phyloP scores from a whole-genome alignment of 1,140 invertebrate species.

The Tetramorium simillimum region DNA sequence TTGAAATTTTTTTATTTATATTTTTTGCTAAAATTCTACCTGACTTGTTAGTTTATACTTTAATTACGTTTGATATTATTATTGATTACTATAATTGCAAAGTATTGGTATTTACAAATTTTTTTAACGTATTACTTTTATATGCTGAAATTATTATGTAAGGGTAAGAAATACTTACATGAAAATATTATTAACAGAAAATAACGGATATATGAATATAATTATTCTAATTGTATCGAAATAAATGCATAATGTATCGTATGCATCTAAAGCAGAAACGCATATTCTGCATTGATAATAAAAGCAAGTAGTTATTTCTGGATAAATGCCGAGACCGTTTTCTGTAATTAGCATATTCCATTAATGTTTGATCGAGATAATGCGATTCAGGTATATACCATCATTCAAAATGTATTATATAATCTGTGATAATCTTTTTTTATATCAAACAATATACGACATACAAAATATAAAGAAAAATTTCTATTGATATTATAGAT shows the following conservation, averaged over 20 bases:
- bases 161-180: not conserved
- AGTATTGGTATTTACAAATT: not conserved
- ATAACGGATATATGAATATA: not conserved
- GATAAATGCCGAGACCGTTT: not conserved
- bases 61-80: not conserved
- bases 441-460: not conserved
- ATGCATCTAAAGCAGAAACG: not conserved
- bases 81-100: not conserved
- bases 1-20: no score
- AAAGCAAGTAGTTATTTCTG: not conserved
- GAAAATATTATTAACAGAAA: not conserved
- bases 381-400: not conserved
- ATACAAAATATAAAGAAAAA: constrained; percentile 1
- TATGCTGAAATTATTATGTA: not conserved
- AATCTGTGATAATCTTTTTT: not conserved
- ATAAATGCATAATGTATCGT: not conserved
- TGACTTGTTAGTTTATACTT: not conserved
- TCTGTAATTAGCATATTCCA: not conserved
- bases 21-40: no score
- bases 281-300: not conserved
- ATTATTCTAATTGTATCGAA: not conserved
- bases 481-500: not conserved
- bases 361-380: not conserved
- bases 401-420: not conserved
- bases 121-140: not conserved